These are phyloP conservation scores for Petrolisthes manimaculis DNA, from an alignment of 2,888 invertebrate genomes.

Conservation along the genomic window DNA sequence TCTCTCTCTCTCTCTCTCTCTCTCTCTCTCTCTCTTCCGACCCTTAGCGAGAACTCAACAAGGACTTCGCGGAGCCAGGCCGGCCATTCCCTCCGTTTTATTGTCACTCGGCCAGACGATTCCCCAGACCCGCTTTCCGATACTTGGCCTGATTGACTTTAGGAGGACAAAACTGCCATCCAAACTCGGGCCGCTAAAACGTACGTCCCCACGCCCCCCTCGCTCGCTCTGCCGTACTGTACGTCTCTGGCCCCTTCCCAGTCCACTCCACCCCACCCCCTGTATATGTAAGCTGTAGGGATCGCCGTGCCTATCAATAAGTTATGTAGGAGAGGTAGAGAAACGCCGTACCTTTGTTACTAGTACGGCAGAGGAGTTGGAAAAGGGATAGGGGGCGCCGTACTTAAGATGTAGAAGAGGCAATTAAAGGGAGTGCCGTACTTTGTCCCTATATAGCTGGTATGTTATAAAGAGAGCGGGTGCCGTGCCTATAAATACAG, in stretches of 20 bases:
- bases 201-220: not conserved
- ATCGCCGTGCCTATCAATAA: too few species aligned
- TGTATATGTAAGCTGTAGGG: too few species aligned
- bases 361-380: too few species aligned
- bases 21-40: not conserved
- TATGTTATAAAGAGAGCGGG: too few species aligned
- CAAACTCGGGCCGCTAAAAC: slow-evolving; percentile 18
- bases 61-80: slow-evolving; percentile 35
- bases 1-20: not conserved
- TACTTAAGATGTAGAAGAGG: too few species aligned
- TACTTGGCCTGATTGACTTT: slow-evolving; percentile 28
- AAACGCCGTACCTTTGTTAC: too few species aligned
- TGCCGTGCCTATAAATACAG: too few species aligned
- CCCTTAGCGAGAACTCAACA: slow-evolving; percentile 1
- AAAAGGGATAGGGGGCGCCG: too few species aligned
- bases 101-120: slow-evolving; percentile 29
- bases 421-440: too few species aligned
- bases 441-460: too few species aligned
- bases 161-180: slow-evolving; percentile 18
- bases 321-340: too few species aligned
- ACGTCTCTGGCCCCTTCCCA: not conserved
- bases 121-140: slow-evolving; percentile 30
- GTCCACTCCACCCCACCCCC: not conserved
- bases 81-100: slow-evolving; percentile 34
- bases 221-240: not conserved